Percentiles rank a stretch among this genome's conserved stretches.
These are phyloP conservation scores for Sebastes minor DNA, from an alignment of 2,797 vertebrate species.

Conservation along the genomic window DNA sequence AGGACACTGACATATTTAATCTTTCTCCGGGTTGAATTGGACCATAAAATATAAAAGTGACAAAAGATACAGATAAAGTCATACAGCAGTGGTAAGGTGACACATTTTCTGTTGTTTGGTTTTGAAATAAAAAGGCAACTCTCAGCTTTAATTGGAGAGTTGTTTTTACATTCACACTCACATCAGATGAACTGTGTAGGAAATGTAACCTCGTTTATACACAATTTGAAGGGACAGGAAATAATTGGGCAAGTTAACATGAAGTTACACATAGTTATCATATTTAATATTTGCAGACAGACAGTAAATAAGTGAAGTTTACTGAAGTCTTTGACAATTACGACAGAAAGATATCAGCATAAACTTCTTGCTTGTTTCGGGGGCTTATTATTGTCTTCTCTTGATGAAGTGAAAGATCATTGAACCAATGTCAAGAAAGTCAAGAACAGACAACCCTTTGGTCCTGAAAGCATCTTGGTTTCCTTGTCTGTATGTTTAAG, in stretches of 20 bases:
- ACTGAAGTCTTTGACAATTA: background rate
- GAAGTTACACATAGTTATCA: background rate
- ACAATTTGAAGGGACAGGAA: background rate
- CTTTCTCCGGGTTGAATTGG: background rate
- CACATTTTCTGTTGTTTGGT: background rate
- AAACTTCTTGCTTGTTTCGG: background rate
- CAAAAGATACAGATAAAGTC: background rate
- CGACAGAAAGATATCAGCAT: background rate
- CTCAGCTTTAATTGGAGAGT: background rate
- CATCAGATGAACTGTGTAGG: background rate
- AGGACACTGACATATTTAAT: too few relatives aligned
- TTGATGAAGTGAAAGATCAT: background rate
- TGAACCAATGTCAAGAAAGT: background rate
- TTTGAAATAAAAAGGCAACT: background rate
- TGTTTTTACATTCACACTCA: background rate
- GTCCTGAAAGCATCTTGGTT: background rate
- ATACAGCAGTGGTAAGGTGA: background rate
- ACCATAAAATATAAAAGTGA: background rate
- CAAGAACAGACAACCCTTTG: background rate
- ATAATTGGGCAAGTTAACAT: background rate
- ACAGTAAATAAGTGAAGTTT: background rate
- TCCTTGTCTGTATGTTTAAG: background rate
- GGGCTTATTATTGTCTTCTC: background rate
- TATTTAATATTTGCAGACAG: background rate
- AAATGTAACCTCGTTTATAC: background rate